Base-by-base conservation (phyloP, 2,113 vertebrate genomes). In the Cygnus buccinator region DNA sequence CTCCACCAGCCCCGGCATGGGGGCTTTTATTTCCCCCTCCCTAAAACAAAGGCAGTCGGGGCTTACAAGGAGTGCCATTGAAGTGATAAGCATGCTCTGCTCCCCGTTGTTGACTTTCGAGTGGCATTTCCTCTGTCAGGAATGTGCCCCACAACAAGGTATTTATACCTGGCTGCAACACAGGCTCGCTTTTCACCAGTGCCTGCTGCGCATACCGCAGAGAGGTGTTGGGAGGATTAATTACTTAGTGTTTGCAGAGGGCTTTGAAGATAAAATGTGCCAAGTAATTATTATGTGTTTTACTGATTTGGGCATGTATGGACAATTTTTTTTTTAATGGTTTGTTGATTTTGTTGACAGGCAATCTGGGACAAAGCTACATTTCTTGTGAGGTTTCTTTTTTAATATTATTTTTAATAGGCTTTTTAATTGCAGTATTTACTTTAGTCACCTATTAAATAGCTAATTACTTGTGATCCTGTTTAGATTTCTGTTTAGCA, bases 401-500 rank as follows among this genome's bases (percentile, higher is more conserved):
- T 72, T 37, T 13, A 94, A 87, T 94, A 93, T 78, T 80, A 43
- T 74, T 93, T 95, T 95, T 94, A 91, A 96, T 84, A 59, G 84
- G 22, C 35, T 85, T 93, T 92, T 91, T 90, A 94, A 96, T 95
- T 87, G 44, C 85, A 84, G 33, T 96, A 61, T 96, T 96, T 97
- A 95, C 86, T 89, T 94, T 96, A 96, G 92, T 94, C 94, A 93
- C 96, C 88, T 94, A 89, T 91, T 96, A 96, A 96, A 97, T 87
- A 71, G 67, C 75, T 96, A 91, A 92, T 95, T 87, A 66, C 89
- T 95, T 89, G 63, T 94, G 89, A 97, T 96, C 80, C 72, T 88
- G 81, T 92, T 96, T 94, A 93, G 77, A 77, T 97, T 96, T 67
- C 76, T 82, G 76, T 97, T 94, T 77, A 96, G 83, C 54, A 87